A percentile compares a stretch with the other conserved stretches of the same genome.
These are phyloP conservation scores for Tychaedon coryphoeus DNA, from an alignment of 2,113 vertebrate genomes.

Conservation along the genomic window DNA sequence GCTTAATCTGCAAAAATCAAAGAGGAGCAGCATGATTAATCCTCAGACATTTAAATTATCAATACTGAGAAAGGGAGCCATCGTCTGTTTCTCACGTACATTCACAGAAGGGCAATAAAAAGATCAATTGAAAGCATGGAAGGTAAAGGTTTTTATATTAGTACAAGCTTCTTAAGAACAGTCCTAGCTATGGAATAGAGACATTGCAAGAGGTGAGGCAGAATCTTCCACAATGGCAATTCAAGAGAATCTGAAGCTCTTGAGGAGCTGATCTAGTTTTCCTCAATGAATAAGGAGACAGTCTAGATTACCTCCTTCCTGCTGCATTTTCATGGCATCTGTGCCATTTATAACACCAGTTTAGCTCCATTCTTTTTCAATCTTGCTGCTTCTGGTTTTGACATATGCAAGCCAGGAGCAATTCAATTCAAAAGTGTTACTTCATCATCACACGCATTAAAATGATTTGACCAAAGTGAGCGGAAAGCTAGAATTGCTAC, in stretches of 20 bases:
- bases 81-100: background rate
- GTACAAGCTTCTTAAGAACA: background rate
- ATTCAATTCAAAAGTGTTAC: background rate
- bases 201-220: background rate
- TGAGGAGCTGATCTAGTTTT: background rate
- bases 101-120: background rate
- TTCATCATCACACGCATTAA: background rate
- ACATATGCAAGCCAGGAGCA: background rate
- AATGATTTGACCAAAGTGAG: background rate
- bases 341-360: background rate
- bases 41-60: background rate
- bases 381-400: background rate
- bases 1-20: background rate
- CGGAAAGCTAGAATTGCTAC: background rate
- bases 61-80: background rate
- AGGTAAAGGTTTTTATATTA: background rate
- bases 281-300: background rate
- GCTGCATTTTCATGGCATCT: background rate
- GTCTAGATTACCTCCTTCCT: background rate
- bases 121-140: background rate
- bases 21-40: background rate
- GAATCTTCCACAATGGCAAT: background rate
- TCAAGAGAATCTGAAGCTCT: background rate
- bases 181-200: background rate
- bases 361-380: background rate